Percentiles rank a stretch among this genome's conserved stretches.
Conservation (phyloP, 2,888 invertebrate species). For the Dasypolia templi region DNA sequence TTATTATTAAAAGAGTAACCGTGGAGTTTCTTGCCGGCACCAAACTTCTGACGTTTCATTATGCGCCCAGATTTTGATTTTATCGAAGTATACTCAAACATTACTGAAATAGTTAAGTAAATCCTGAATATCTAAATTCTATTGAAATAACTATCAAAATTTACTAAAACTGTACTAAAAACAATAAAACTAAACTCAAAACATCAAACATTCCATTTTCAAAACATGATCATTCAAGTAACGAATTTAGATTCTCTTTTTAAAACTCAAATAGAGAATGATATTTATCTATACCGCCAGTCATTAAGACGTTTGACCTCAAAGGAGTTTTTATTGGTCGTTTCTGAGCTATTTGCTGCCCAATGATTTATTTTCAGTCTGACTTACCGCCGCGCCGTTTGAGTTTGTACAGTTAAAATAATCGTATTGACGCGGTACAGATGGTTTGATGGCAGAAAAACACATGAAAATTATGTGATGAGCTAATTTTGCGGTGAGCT, state of each 20-base stretch:
- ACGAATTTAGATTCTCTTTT: slow-evolving; percentile 28
- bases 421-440: slow-evolving; percentile 45
- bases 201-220: slow-evolving; percentile 31
- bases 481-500: slow-evolving; percentile 42
- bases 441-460: slow-evolving; percentile 46
- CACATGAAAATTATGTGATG: slow-evolving; percentile 34
- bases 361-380: slow-evolving; percentile 77
- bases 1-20: too few relatives aligned
- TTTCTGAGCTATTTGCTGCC: slow-evolving; percentile 74
- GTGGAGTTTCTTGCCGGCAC: too few relatives aligned
- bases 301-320: slow-evolving; percentile 80
- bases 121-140: background rate
- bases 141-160: background rate
- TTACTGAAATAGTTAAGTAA: background rate
- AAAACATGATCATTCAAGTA: slow-evolving; percentile 37
- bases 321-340: slow-evolving; percentile 81
- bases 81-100: background rate
- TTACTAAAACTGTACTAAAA: background rate
- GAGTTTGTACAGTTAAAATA: slow-evolving; percentile 50
- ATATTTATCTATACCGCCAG: slow-evolving; percentile 67
- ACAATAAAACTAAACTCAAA: background rate
- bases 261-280: slow-evolving; percentile 52
- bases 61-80: too few relatives aligned
- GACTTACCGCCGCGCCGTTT: slow-evolving; percentile 43
- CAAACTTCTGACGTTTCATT: too few relatives aligned